A percentile compares a stretch with the other conserved stretches of the same genome.
Evolutionary conservation across 2,888 invertebrate species (phyloP).

Genomic region (Heliconius sara): DNA sequence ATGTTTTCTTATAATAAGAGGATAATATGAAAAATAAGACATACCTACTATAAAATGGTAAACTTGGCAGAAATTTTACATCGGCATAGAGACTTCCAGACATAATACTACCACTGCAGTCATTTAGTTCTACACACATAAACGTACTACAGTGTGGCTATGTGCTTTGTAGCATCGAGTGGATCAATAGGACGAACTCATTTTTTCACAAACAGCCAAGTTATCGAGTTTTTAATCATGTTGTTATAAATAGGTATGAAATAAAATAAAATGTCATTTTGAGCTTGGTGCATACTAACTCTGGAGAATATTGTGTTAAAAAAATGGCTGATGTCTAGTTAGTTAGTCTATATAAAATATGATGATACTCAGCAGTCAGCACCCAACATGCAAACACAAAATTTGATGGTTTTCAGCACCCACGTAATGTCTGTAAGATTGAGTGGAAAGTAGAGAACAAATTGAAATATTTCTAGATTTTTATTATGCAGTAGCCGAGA

Average conservation of each 20-base stretch:
- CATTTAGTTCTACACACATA: slow-evolving; percentile 6
- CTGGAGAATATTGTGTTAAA: neutral
- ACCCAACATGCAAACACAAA: too few species aligned
- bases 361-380: too few species aligned
- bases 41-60: neutral
- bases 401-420: too few species aligned
- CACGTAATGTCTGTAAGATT: neutral
- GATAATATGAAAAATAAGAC: neutral
- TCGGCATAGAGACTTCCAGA: slow-evolving; percentile 16
- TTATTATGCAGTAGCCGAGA: too few species aligned
- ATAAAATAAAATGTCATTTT: too few species aligned
- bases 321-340: neutral
- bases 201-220: slow-evolving; percentile 12
- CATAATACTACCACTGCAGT: slow-evolving; percentile 25
- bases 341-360: too few species aligned
- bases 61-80: slow-evolving; percentile 7
- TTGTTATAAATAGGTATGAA: neutral
- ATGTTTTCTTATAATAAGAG: neutral
- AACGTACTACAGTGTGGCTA: slow-evolving; percentile 17
- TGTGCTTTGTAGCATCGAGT: slow-evolving; percentile 22
- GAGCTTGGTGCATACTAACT: too few species aligned
- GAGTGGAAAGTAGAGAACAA: neutral
- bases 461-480: neutral
- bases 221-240: neutral
- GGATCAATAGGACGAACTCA: slow-evolving; percentile 19